These are phyloP conservation scores for Drosophila asahinai DNA, from an alignment of 1,140 invertebrate genomes.

Conservation along the genomic window DNA sequence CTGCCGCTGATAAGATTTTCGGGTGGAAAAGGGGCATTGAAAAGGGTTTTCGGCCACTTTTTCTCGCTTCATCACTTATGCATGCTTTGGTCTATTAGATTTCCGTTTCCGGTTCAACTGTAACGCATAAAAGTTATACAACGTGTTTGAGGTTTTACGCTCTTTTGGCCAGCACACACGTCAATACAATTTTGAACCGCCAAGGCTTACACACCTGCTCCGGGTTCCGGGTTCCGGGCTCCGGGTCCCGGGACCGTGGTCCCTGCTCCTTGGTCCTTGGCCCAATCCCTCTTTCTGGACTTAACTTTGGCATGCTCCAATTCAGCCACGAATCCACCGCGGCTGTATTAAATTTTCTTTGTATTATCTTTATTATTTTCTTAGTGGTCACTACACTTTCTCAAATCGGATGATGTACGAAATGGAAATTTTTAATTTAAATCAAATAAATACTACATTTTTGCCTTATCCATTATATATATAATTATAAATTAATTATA, in stretches of 20 bases:
- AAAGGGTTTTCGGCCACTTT: slow-evolving; percentile 67
- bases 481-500: no score
- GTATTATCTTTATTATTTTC: slow-evolving; percentile 7
- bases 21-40: slow-evolving; percentile 50
- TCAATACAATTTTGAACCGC: slow-evolving; percentile 75
- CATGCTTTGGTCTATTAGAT: slow-evolving; percentile 82
- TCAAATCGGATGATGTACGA: not conserved
- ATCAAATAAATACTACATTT: not conserved
- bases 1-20: slow-evolving; percentile 68
- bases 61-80: slow-evolving; percentile 82
- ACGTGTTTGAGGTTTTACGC: slow-evolving; percentile 80
- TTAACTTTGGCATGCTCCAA: slow-evolving; percentile 1
- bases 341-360: slow-evolving; percentile 3
- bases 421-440: not conserved
- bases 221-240: not conserved
- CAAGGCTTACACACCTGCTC: slow-evolving; percentile 70
- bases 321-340: not conserved
- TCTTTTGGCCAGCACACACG: slow-evolving; percentile 63
- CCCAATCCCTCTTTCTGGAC: not conserved
- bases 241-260: not conserved
- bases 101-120: slow-evolving; percentile 80
- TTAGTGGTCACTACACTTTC: not conserved
- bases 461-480: no score
- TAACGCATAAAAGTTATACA: slow-evolving; percentile 70
- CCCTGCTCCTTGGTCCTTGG: not conserved